A percentile compares a stretch with the other conserved stretches of the same genome.
Conservation (phyloP, 2,797 vertebrate genomes). For the Anomalospiza imberbis region DNA sequence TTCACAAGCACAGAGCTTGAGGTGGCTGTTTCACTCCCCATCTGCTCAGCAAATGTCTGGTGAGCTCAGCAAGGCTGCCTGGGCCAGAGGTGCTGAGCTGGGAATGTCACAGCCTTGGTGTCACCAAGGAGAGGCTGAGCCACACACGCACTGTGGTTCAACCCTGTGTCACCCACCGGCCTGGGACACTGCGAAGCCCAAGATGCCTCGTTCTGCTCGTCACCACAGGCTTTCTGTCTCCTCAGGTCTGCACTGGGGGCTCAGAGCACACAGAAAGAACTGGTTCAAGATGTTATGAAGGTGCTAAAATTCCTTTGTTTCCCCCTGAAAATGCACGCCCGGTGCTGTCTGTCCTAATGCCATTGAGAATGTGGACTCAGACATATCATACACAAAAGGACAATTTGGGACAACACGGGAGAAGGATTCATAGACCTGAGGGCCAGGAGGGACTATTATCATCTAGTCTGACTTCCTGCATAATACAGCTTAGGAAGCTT, state of each 20-base stretch:
- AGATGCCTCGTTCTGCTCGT: fast-evolving
- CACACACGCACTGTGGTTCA: fast-evolving
- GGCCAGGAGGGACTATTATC: background rate
- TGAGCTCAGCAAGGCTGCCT: fast-evolving
- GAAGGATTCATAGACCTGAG: background rate
- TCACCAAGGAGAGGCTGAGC: background rate
- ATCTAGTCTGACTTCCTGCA: background rate
- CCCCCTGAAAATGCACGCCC: fast-evolving
- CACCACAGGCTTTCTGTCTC: background rate
- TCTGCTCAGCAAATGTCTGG: fast-evolving
- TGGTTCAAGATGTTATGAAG: background rate
- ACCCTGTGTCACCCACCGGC: fast-evolving
- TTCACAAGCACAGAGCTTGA: background rate
- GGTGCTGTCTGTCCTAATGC: background rate
- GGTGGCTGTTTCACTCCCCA: fast-evolving
- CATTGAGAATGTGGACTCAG: background rate
- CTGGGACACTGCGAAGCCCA: fast-evolving
- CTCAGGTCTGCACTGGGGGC: background rate
- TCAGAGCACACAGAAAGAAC: background rate
- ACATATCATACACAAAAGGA: background rate
- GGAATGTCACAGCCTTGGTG: background rate
- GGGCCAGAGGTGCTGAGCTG: background rate
- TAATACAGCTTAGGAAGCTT: background rate
- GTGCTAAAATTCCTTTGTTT: background rate
- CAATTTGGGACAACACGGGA: background rate